Conservation (phyloP, 2,113 vertebrate species). For the Oryzias woworae region DNA sequence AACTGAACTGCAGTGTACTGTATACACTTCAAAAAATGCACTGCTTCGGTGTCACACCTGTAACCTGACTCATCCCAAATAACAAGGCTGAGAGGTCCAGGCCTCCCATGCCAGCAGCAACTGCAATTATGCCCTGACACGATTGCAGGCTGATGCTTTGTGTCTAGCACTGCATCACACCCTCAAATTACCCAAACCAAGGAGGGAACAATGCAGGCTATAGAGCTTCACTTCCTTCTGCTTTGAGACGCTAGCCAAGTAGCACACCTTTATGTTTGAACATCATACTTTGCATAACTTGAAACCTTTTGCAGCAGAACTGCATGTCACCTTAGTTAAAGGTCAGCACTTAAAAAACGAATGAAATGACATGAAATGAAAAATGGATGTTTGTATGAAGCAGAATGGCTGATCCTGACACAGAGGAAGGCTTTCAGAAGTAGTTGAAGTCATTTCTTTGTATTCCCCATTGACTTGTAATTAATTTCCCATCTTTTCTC, state of each 20-base stretch:
- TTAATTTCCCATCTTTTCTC: slow-evolving; percentile 13
- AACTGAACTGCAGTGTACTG: neutral
- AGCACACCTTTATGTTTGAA: slow-evolving; percentile 28
- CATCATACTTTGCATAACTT: slow-evolving; percentile 8
- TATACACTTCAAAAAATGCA: slow-evolving; percentile 23
- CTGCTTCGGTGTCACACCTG: slow-evolving; percentile 49
- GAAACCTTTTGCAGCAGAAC: slow-evolving; percentile 15
- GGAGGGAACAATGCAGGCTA: slow-evolving; percentile 43
- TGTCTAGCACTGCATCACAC: slow-evolving; percentile 41
- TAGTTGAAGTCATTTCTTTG: too few species aligned
- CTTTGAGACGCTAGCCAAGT: slow-evolving; percentile 17
- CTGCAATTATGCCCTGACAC: slow-evolving; percentile 54
- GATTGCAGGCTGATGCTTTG: slow-evolving; percentile 50
- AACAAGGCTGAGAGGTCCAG: slow-evolving; percentile 40
- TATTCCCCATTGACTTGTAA: neutral
- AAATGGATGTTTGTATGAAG: slow-evolving; percentile 28
- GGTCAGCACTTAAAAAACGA: slow-evolving; percentile 16
- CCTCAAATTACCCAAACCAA: slow-evolving; percentile 55
- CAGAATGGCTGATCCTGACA: slow-evolving; percentile 14
- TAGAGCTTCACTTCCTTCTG: slow-evolving; percentile 40
- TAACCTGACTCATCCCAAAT: slow-evolving; percentile 60
- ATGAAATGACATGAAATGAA: slow-evolving; percentile 12
- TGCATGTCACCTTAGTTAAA: slow-evolving; percentile 16
- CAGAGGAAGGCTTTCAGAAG: slow-evolving; percentile 17
- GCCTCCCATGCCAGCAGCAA: slow-evolving; percentile 51